These are phyloP conservation scores for Mirza zaza DNA, from an alignment of 2,113 vertebrate species.

Conservation along the genomic window DNA sequence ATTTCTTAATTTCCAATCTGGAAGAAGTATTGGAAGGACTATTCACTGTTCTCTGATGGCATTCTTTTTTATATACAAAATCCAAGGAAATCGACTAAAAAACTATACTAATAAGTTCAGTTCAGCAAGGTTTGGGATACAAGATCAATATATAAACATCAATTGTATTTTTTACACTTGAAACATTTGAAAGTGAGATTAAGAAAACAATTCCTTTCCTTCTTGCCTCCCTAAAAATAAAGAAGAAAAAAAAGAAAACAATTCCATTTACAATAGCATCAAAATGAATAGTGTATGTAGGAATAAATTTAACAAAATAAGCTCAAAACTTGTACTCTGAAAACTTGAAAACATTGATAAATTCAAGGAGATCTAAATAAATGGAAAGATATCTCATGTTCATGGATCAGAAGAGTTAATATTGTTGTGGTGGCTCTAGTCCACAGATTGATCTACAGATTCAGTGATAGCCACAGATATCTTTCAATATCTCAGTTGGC, in stretches of 20 bases:
- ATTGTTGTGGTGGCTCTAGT: neutral
- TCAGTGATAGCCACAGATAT: neutral
- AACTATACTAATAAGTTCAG: neutral
- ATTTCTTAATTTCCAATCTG: too few relatives aligned
- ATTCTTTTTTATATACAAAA: neutral
- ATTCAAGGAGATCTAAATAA: neutral
- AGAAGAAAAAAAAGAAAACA: neutral
- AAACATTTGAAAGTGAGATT: neutral
- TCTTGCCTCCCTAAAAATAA: too few relatives aligned
- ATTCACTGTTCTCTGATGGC: neutral
- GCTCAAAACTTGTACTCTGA: neutral
- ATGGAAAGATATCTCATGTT: neutral
- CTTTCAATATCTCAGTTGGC: neutral
- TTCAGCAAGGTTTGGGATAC: neutral
- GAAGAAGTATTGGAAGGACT: neutral
- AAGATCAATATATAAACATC: neutral
- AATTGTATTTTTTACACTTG: neutral
- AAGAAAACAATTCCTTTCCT: neutral
- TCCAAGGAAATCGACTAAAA: neutral
- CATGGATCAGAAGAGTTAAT: neutral
- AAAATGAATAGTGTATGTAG: neutral
- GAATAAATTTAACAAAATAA: conserved; percentile 1
- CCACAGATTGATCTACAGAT: neutral
- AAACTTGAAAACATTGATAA: neutral
- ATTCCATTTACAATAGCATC: neutral